Evolutionary conservation across 2,888 invertebrate species (phyloP).

Genomic region (Lysandra coridon): DNA sequence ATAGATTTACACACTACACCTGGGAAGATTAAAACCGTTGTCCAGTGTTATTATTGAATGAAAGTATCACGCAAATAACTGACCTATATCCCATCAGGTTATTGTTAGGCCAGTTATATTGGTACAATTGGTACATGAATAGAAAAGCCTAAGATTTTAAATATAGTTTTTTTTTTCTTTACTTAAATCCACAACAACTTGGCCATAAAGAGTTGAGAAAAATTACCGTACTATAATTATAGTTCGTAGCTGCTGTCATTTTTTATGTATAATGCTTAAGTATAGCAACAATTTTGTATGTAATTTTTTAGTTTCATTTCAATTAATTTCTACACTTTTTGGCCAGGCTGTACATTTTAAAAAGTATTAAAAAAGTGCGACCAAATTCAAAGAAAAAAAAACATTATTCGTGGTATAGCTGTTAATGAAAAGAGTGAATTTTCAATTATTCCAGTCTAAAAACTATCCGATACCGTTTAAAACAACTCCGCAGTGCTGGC

Average conservation of each 20-base stretch:
- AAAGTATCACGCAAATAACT: conserved; percentile 16
- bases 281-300: no score
- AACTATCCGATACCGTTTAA: not conserved
- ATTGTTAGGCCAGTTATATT: not conserved
- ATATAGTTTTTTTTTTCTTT: not conserved
- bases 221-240: no score
- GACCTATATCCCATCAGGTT: not conserved
- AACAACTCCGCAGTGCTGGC: not conserved
- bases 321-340: not conserved
- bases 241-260: no score
- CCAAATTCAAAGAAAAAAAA: not conserved
- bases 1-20: not conserved
- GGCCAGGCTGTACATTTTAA: not conserved
- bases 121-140: not conserved
- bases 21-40: not conserved
- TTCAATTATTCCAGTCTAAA: not conserved
- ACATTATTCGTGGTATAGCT: not conserved
- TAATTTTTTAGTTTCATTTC: no score
- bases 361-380: not conserved
- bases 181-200: not conserved
- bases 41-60: conserved; percentile 14
- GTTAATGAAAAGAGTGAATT: not conserved
- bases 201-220: no score
- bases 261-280: no score
- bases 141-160: not conserved